Conservation (phyloP, 1,140 invertebrate species). For the Macrobrachium nipponense region DNA sequence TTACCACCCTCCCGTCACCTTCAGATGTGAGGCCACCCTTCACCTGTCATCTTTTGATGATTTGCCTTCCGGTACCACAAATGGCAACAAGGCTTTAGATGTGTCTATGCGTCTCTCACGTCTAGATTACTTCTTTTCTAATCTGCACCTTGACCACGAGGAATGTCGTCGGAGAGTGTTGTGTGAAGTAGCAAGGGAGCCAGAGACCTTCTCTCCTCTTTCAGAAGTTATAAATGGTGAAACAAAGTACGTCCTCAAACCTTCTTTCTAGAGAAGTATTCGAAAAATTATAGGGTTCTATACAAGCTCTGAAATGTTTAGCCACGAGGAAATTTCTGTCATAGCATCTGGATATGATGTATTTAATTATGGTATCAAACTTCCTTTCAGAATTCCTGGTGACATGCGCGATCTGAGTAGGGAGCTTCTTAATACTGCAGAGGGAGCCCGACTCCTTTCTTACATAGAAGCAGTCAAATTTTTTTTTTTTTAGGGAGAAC, state of each 20-base stretch:
- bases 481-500: no score
- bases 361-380: neutral
- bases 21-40: conserved; percentile 31
- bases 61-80: conserved; percentile 7
- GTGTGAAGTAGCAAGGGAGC: conserved; percentile 42
- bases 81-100: conserved; percentile 1
- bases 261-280: neutral
- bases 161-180: conserved; percentile 45
- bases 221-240: conserved; percentile 37
- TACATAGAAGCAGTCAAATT: conserved; percentile 45
- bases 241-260: conserved; percentile 19
- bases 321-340: neutral
- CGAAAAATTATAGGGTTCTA: neutral
- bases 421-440: conserved; percentile 31
- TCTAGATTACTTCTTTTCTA: conserved; percentile 50
- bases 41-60: conserved; percentile 44
- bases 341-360: neutral
- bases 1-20: neutral
- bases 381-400: conserved; percentile 37
- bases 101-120: conserved; percentile 46
- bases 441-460: conserved; percentile 47
- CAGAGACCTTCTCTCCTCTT: conserved; percentile 41
- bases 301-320: neutral
- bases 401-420: conserved; percentile 24
- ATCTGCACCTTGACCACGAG: conserved; percentile 46